Base-by-base conservation (phyloP, 2,113 vertebrate species). In the Hippocampus comes region DNA sequence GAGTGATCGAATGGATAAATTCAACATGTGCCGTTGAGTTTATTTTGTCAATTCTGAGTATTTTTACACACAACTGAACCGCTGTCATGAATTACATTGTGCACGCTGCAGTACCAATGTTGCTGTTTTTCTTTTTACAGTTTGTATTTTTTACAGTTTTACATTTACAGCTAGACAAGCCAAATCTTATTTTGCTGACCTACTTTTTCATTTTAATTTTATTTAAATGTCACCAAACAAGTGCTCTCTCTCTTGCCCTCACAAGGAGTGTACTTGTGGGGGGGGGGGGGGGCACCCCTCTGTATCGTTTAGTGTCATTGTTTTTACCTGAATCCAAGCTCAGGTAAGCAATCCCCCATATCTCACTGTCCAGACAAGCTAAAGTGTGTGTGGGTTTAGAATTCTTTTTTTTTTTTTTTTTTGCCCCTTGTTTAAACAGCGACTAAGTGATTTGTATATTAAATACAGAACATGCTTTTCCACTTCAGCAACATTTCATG, bases 361-460 rank as follows among this genome's bases (percentile, higher is more conserved):
- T 72, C 27, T 60, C 6, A 42, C 59, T 70, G 27, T 65, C 15
- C 12, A 67, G 4, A 23, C 38, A 41, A 38, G 56, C 74, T 30
- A 75, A 76, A 27, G 38, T 55, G 20, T 73, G 57, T 9, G 25
- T 57, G 69, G 82, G 68, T 8, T 63, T 75, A 75, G 34, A 42
- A 70, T 23, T 51, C 51, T 79, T 42, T 25, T 73, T 42, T 21
- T 79, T 42, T 25, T 73, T 42, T 21, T 21, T 49, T 41, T 77
- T 63, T 73, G 71, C 77, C 15, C 27, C 9, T 70, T 68, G 20
- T 67, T 68, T 34, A 68, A 43, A 21, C 42, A 67, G 14, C 2
- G 27, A 61, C 21, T 56, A 1, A 4, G 21, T 56, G 21, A 23
- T 56, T n/a, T 61, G 27, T 6, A 18, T 61, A 61, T 34, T 61